Conservation (phyloP, 2,113 vertebrate genomes). For the Nothobranchius furzeri region DNA sequence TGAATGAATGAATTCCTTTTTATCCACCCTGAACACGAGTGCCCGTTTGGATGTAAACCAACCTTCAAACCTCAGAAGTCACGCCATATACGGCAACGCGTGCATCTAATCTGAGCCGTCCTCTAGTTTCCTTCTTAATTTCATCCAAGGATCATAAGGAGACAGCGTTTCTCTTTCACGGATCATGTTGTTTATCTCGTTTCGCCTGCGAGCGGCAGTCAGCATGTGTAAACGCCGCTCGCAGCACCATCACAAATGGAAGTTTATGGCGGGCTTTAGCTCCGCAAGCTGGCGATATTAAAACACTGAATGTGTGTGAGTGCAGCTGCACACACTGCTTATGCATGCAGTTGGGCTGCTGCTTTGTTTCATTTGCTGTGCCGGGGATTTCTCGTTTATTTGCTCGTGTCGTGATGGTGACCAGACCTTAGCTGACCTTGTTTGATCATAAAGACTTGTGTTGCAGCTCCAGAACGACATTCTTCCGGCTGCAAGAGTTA, state of each 20-base stretch:
- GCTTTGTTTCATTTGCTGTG: background rate
- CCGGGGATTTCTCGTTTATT: background rate
- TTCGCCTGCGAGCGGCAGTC: background rate
- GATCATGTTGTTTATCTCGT: background rate
- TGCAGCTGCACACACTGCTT: background rate
- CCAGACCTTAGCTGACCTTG: background rate
- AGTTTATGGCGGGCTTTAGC: constrained; percentile 8
- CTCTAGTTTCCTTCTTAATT: background rate
- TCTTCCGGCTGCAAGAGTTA: too few species aligned
- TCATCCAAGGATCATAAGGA: background rate
- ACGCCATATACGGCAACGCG: background rate
- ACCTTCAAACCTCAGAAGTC: background rate
- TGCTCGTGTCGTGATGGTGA: background rate
- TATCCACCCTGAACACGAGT: background rate
- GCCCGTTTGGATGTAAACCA: background rate
- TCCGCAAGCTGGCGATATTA: constrained; percentile 1
- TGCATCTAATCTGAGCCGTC: background rate
- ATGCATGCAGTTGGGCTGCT: background rate
- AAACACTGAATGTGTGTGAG: background rate
- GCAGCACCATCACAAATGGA: background rate
- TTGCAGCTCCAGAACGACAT: background rate
- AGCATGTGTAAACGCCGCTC: constrained; percentile 2
- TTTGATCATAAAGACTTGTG: background rate
- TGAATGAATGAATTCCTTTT: background rate
- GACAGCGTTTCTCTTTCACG: background rate